These are phyloP conservation scores for Proterorhinus semilunaris DNA, from an alignment of 2,113 vertebrate species.

Conservation along the genomic window DNA sequence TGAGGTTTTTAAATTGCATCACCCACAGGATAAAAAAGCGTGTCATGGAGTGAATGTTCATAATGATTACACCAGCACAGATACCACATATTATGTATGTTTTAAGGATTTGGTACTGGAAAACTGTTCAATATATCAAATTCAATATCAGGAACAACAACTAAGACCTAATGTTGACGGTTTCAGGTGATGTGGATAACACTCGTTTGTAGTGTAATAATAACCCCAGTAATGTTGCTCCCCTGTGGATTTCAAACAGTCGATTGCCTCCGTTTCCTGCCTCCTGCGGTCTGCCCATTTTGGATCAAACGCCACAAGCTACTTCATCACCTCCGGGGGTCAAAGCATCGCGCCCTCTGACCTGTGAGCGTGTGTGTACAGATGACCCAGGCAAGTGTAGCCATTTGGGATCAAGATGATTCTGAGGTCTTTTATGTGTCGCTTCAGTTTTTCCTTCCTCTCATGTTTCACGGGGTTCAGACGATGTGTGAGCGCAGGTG, in stretches of 20 bases:
- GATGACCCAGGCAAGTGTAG: conserved; percentile 58
- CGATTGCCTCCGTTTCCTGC: conserved; percentile 41
- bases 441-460: conserved; percentile 36
- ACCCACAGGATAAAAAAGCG: no score
- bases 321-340: conserved; percentile 44
- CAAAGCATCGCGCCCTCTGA: conserved; percentile 41
- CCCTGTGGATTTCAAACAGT: conserved; percentile 52
- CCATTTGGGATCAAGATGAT: conserved; percentile 42
- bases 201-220: conserved; percentile 23
- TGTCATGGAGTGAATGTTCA: no score
- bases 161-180: no score
- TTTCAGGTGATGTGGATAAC: no score
- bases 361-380: conserved; percentile 36
- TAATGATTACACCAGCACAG: no score
- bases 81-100: no score
- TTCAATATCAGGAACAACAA: no score
- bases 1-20: neutral
- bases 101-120: no score
- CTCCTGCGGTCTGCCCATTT: conserved; percentile 58
- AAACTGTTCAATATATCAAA: no score
- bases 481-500: conserved; percentile 65
- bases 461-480: conserved; percentile 52
- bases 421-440: conserved; percentile 36
- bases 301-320: conserved; percentile 64
- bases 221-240: conserved; percentile 20